Base-by-base conservation (phyloP, 2,113 vertebrate genomes). In the Athene cunicularia region DNA sequence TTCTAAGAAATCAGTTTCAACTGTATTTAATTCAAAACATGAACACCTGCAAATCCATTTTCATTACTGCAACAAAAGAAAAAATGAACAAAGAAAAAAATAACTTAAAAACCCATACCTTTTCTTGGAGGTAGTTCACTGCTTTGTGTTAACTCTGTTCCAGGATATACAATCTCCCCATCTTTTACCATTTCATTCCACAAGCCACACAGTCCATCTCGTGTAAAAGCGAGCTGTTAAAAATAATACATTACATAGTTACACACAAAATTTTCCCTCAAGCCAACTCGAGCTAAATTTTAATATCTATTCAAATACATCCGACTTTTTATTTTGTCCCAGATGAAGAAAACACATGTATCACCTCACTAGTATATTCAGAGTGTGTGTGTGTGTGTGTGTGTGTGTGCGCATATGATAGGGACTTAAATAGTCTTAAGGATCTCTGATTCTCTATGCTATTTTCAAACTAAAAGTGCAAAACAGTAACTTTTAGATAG, bases 141-240 rank as follows among this genome's bases (percentile, higher is more conserved):
- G 94, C 98, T 98, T 96, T 99, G 99, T 84, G 98, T 95, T 12
- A 98, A 97, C 72, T 99, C 99, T 84, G 99, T 98, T 87, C 99
- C 98, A 28, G 97, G 99, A 91, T 99, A 99, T 14, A 99, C 95
- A 86, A 99, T 99, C 97, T 99, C 99, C 45, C 99, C 99, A 98
- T 99, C 99, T 98, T 99, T 99, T 33, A 99, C 99, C 99, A 99
- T 99, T 98, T 99, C 99, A 90, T 99, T 99, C 99, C 99, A 99
- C 97, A 99, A 99, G 95, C 99, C 99, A 92, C 99, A 99, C 22
- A 99, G 98, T 45, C 99, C 99, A 98, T 99, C 99, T 79, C 99
- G 97, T 59, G 99, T 99, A 97, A 99, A 99, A 11, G 99, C 99
- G 8, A 99, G 99, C 99, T 99, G 97, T 71, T 81, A 97, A 96